Conservation (phyloP, 2,797 vertebrate genomes). For the Siniperca obscura region DNA sequence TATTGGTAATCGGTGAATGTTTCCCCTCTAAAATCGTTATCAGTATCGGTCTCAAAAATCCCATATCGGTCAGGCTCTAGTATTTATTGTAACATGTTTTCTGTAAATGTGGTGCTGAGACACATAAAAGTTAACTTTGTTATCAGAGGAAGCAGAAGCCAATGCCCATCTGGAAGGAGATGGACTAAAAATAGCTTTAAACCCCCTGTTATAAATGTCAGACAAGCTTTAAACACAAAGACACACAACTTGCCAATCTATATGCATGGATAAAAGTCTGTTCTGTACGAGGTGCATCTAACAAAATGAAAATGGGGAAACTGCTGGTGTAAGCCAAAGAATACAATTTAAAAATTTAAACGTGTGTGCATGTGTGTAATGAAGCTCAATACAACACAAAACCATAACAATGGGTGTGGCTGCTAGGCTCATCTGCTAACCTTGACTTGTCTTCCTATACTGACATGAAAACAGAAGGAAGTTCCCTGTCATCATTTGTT, state of each 20-base stretch:
- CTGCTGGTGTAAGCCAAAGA: neutral
- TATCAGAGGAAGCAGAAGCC: slow-evolving; percentile 40
- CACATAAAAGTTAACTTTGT: slow-evolving; percentile 24
- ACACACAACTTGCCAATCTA: neutral
- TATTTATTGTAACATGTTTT: neutral
- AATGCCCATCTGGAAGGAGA: slow-evolving; percentile 25
- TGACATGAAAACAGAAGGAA: slow-evolving; percentile 41
- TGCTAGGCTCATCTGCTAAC: slow-evolving; percentile 38
- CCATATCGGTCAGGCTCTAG: too few species aligned
- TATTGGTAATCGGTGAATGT: too few species aligned
- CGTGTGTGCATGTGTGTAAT: neutral
- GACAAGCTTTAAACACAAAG: slow-evolving; percentile 15
- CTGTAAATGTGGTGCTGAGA: neutral
- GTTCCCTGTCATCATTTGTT: slow-evolving; percentile 38
- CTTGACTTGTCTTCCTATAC: slow-evolving; percentile 43
- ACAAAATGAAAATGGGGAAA: neutral
- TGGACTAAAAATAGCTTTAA: slow-evolving; percentile 36
- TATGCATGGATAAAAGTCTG: neutral
- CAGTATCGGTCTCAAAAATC: too few species aligned
- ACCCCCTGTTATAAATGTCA: slow-evolving; percentile 14
- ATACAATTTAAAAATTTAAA: neutral
- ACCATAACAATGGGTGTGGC: slow-evolving; percentile 22
- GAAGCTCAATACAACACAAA: slow-evolving; percentile 26
- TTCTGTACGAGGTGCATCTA: neutral
- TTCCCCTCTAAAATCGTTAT: too few species aligned